A percentile compares a stretch with the other conserved stretches of the same genome.
These are phyloP conservation scores for Bos javanicus DNA, from an alignment of 2,113 vertebrate genomes.

Conservation along the genomic window DNA sequence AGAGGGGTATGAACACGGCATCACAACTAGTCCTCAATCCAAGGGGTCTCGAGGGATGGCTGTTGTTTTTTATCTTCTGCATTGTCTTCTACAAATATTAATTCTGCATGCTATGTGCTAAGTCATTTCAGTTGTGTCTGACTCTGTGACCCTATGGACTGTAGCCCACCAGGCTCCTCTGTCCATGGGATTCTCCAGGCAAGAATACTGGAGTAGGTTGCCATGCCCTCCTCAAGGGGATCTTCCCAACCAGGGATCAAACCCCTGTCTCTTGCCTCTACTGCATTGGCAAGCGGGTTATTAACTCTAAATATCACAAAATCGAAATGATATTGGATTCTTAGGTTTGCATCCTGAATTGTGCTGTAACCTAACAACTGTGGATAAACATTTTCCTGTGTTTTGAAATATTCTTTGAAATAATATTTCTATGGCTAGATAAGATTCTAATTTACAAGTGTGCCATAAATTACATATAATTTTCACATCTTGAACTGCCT, in stretches of 20 bases:
- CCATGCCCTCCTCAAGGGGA: not conserved
- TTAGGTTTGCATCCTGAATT: not conserved
- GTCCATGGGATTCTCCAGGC: not conserved
- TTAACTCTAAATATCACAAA: not conserved
- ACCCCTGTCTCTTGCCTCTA: not conserved
- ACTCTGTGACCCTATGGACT: not conserved
- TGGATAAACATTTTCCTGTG: not conserved
- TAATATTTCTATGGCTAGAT: not conserved
- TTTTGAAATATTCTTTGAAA: not conserved
- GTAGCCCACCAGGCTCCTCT: not conserved
- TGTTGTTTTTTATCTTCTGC: not conserved
- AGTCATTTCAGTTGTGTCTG: not conserved
- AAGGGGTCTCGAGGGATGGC: not conserved
- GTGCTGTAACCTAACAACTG: not conserved
- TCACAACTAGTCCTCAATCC: not conserved
- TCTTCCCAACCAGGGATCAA: not conserved
- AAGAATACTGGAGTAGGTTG: not conserved
- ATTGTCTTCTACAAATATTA: not conserved
- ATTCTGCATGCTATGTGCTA: not conserved
- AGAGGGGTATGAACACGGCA: not conserved
- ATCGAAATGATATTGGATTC: not conserved
- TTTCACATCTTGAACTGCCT: not conserved
- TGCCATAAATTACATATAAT: not conserved
- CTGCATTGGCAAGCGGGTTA: not conserved
- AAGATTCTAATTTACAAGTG: not conserved